Percentiles rank a stretch among this genome's conserved stretches.
phyloP scores from a whole-genome alignment of 2,113 vertebrate genomes.

The Paradoxurus hermaphroditus region DNA sequence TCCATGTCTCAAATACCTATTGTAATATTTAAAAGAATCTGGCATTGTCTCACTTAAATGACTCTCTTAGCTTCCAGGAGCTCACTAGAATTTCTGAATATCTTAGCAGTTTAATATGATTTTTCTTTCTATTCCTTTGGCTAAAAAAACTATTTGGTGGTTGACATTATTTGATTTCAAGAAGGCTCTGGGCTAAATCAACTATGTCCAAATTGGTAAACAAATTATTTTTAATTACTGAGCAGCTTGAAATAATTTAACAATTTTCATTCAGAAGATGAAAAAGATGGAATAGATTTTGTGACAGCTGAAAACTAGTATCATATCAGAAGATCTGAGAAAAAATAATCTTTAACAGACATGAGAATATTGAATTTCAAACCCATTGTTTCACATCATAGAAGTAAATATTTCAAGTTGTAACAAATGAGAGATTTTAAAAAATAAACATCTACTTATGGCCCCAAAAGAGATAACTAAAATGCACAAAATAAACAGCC shows the following conservation, averaged over 20 bases:
- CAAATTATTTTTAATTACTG: constrained; percentile 70
- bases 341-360: constrained; percentile 46
- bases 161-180: constrained; percentile 46
- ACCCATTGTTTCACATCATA: neutral
- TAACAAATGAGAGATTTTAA: neutral
- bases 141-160: constrained; percentile 9
- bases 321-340: constrained; percentile 51
- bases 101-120: constrained; percentile 33
- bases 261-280: constrained; percentile 44
- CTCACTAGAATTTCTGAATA: constrained; percentile 33
- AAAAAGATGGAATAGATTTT: constrained; percentile 37
- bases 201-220: constrained; percentile 50
- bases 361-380: constrained; percentile 29
- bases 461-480: neutral
- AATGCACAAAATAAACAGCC: neutral
- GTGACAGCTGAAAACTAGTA: neutral
- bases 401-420: neutral
- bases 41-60: neutral
- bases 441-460: neutral
- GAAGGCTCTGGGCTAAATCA: constrained; percentile 24
- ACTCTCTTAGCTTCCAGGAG: neutral
- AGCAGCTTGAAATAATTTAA: constrained; percentile 60
- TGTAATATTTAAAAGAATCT: neutral
- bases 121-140: neutral
- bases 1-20: neutral